Conservation (phyloP, 2,113 vertebrate genomes). For the Calyptomena viridis region DNA sequence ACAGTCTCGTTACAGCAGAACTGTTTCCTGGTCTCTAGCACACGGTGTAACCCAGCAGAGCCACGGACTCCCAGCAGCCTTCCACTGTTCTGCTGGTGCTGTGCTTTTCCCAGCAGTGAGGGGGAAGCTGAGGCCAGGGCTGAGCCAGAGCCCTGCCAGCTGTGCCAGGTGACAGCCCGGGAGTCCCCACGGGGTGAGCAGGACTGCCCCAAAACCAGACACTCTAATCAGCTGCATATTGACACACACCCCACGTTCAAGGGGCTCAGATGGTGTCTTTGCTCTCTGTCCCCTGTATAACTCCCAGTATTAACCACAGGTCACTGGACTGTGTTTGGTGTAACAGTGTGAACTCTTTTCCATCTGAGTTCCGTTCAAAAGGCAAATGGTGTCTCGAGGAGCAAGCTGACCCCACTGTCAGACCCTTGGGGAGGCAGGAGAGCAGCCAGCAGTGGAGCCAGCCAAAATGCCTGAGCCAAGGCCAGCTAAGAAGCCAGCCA, state of each 20-base stretch:
- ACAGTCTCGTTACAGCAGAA: not conserved
- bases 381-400: slow-evolving; percentile 30
- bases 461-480: slow-evolving; percentile 60
- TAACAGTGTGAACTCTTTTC: not conserved
- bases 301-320: not conserved
- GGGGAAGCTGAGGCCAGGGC: not conserved
- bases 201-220: not conserved
- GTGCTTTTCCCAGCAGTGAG: not conserved
- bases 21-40: not conserved
- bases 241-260: not conserved
- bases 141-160: not conserved
- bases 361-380: not conserved
- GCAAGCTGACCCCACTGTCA: slow-evolving; percentile 46
- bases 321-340: not conserved
- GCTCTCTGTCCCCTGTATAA: not conserved
- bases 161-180: not conserved
- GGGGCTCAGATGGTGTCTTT: not conserved
- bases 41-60: not conserved
- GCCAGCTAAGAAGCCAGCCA: slow-evolving; percentile 63
- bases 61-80: not conserved
- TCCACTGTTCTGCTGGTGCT: not conserved
- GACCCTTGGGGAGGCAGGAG: slow-evolving; percentile 44
- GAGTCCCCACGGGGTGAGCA: not conserved
- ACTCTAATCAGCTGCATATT: not conserved
- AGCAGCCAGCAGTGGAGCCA: slow-evolving; percentile 55